Evolutionary conservation across 2,888 invertebrate genomes (phyloP), one percentile per base, ranked within the genome.

Genomic region (Tribolium freemani): DNA sequence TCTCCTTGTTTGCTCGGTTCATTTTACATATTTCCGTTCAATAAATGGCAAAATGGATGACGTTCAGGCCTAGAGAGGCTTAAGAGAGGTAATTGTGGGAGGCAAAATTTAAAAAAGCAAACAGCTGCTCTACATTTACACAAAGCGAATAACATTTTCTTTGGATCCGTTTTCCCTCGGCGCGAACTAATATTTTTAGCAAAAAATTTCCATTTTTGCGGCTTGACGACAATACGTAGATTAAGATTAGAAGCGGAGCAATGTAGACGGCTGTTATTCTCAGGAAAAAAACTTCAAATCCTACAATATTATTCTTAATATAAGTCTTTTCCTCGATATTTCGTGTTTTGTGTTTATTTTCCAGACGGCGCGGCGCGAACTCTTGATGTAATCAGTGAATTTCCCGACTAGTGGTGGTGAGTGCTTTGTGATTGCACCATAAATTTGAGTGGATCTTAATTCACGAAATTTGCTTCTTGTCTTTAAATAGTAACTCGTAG

Each of bases 401-500:
- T 30, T 38, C 16, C 46, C 46, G n/a, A 5, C 46, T 48, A 16
- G 44, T 45, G 20, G 57, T 20, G 16, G 50, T 61, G 60, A 48
- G 60, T 61, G 60, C 30, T 30, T 10, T 11, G 30, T 48, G 46
- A 63, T 31, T 63, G 51, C 63, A 48, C 10, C 31, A 51, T 51
- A 31, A 63, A 63, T 63, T 63, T 50, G 30, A 50, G 50, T 60
- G 26, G 38, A 51, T 63, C 63, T 61, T 61, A 50, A 63, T 50
- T 63, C 16, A 46, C 50, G 50, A 63, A 63, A 31, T 63, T 63
- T 60, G 48, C 48, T 48, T 60, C 26, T 16, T 21, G 44, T 48
- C 63, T 31, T 26, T 63, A 51, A 50, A 63, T 38, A 63, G 51
- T 30, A 51, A 31, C 9, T 51, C n/a, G 60, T 11, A 11, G 11